Base-by-base conservation (phyloP, 2,113 vertebrate genomes). In the Salvelinus fontinalis region DNA sequence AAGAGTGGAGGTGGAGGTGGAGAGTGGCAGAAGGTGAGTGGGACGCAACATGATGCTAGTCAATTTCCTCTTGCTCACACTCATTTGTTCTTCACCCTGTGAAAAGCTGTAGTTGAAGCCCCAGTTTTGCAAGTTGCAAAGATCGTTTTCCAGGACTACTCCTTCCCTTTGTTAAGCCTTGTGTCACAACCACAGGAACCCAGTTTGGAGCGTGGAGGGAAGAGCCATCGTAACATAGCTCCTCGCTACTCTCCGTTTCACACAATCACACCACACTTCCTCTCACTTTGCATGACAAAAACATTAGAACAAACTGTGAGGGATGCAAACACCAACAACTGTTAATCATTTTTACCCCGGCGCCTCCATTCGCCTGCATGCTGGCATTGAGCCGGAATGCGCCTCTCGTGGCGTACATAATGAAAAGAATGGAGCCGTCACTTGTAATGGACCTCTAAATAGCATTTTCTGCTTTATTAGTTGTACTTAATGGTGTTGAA, bases 391-490 rank as follows among this genome's bases (percentile, higher is more conserved):
- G 66, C 78, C 69, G 70, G 82, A 67, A 71, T 69, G 22, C 31
- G 31, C 79, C 80, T 89, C 87, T 89, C 82, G 79, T 84, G 78
- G 80, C 72, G 75, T 71, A 82, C 83, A 88, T 87, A 86, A 86
- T 84, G 79, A 90, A 91, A 90, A 91, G 81, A 91, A 92, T 90
- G 88, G 85, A 90, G 86, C 92, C 81, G 86, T 91, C 92, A 92
- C 83, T 88, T 85, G 89, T 89, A 92, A 90, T 89, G 87, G 89
- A 86, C 89, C 91, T 91, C 89, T 91, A 91, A 93, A 93, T 92
- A 92, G 89, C 89, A 92, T 93, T 92, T 93, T 91, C 89, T 92
- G 90, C 92, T 94, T 93, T 94, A 93, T 93, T 94, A 93, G 89
- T 93, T 91, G 92, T 91, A 92, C 89, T 91, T 93, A 93, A 92